Evolutionary conservation across 1,140 invertebrate genomes (phyloP), one percentile per base, ranked within the genome.

Genomic region (Meteorus sp.): DNA sequence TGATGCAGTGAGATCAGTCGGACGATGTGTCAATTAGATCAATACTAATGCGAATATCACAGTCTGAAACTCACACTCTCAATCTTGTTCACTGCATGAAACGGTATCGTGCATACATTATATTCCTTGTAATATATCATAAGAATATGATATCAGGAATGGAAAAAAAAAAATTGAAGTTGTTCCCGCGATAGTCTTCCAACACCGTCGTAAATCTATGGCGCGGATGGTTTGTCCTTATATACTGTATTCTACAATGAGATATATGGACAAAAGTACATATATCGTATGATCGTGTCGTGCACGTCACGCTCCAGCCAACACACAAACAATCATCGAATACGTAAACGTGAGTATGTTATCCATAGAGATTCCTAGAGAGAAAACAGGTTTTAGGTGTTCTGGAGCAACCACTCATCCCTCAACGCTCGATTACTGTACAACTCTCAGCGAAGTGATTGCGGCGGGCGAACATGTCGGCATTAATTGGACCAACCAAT

Each of bases 401-500:
- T 77, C 74, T 72, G 74, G 70, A 66, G 67, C 63, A 65, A 70
- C 66, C 57, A 41, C 20, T 55, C 41, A 56, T 33, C 44, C 31
- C 22, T 33, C 31, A 37, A 11, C 19, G 53, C 52, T 57, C 62
- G 54, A 64, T 62, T 57, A 63, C 63, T 57, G 63, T 61, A 61
- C 65, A 65, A 53, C 52, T 59, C 54, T 59, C 9, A 17, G 57
- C 54, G 64, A 66, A 64, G 65, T 72, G 69, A 73, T 73, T 67
- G 67, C 74, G 74, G 67, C 68, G 66, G 66, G 71, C 70, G 67
- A 77, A 73, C 75, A 77, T 78, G 77, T 79, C 73, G 75, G 74
- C 77, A 79, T 78, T 79, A 79, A 77, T 78, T 79, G 75, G 72
- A 76, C 68, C 68, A 67, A 67, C 75, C 74, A 79, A 79, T 79